A percentile compares a stretch with the other conserved stretches of the same genome.
These are phyloP conservation scores for Ailuropoda melanoleuca DNA, from an alignment of 2,113 vertebrate genomes.

Conservation along the genomic window DNA sequence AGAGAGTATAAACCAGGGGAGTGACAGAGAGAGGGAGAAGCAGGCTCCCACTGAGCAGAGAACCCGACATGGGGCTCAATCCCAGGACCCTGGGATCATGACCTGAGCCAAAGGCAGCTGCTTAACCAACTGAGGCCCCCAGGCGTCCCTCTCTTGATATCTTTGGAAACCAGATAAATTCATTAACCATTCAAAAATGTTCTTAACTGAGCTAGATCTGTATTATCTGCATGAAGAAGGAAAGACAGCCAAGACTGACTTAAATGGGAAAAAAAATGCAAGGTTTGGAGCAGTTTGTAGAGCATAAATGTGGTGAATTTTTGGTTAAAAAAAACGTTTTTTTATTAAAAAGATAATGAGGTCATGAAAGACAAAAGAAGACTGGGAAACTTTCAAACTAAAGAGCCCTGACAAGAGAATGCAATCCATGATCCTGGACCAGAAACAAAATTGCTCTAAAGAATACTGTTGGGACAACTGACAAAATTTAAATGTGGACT, in stretches of 20 bases:
- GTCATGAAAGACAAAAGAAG: conserved; percentile 7
- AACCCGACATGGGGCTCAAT: no score
- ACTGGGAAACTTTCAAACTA: conserved; percentile 6
- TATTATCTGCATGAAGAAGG: background rate
- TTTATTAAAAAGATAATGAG: conserved; percentile 27
- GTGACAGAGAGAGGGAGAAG: no score
- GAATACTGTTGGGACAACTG: background rate
- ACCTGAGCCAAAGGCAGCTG: no score
- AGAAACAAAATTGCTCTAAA: background rate
- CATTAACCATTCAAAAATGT: background rate
- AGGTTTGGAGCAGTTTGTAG: background rate
- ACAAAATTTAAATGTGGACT: conserved; percentile 2
- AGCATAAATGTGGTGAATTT: background rate
- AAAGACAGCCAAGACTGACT: background rate
- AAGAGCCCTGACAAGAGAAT: background rate
- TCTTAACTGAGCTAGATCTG: background rate
- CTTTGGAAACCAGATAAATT: background rate
- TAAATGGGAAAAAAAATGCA: conserved; percentile 15
- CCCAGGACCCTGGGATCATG: no score
- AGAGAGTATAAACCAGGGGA: no score
- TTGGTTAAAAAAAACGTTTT: conserved; percentile 9
- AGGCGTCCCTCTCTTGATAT: background rate
- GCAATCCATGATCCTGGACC: background rate
- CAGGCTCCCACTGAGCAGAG: no score
- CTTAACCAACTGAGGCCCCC: no score